phyloP scores from a whole-genome alignment of 2,888 invertebrate species.

The Antheraea yamamai region DNA sequence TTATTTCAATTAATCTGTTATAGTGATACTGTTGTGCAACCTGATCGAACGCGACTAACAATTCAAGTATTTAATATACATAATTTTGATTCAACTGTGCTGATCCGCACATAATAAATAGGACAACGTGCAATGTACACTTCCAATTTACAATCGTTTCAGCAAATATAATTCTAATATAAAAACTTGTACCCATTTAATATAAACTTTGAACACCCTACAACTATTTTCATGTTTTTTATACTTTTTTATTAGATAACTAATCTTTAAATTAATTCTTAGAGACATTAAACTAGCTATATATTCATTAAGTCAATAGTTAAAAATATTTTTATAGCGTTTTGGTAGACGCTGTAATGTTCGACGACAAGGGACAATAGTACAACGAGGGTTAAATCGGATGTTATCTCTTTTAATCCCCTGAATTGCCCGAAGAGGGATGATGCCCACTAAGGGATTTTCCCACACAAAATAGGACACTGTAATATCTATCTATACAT shows the following conservation, averaged over 20 bases:
- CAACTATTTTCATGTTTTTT: neutral
- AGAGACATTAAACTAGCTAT: slow-evolving; percentile 7
- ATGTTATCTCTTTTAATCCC: neutral
- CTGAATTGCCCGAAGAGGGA: neutral
- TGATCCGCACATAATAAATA: too few species aligned
- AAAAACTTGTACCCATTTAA: slow-evolving; percentile 4
- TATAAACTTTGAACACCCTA: neutral
- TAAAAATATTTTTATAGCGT: neutral
- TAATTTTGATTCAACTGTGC: too few species aligned
- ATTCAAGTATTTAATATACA: too few species aligned
- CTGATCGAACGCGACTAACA: too few species aligned
- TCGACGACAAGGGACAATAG: neutral
- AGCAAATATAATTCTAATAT: neutral
- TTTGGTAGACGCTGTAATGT: neutral
- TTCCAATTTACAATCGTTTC: too few species aligned
- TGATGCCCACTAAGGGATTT: neutral
- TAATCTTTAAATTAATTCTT: slow-evolving; percentile 1
- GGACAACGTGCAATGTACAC: too few species aligned
- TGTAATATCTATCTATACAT: neutral
- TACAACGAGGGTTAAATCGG: neutral
- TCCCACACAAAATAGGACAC: neutral
- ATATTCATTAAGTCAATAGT: neutral
- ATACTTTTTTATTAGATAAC: neutral
- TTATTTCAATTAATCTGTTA: too few species aligned
- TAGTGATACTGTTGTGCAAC: too few species aligned